A percentile compares a stretch with the other conserved stretches of the same genome.
Evolutionary conservation across 2,113 vertebrate species (phyloP).

Genomic region (Sapajus apella): DNA sequence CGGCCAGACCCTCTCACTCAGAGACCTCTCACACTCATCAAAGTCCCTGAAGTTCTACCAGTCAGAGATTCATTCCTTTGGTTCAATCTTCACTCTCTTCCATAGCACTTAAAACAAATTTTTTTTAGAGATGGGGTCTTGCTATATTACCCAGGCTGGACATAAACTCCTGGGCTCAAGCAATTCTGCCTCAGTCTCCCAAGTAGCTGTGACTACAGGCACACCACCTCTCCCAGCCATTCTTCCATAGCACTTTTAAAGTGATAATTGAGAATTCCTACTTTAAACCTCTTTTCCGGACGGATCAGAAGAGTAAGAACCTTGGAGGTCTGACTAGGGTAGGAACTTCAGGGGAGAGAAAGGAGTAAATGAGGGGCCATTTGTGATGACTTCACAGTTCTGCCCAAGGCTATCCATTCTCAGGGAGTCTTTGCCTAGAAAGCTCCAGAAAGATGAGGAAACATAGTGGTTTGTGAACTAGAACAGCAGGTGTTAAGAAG

Average conservation of each 20-base stretch:
- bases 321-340: background rate
- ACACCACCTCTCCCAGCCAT: background rate
- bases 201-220: background rate
- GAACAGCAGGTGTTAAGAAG: background rate
- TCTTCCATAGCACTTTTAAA: background rate
- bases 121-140: background rate
- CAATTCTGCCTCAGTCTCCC: background rate
- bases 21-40: background rate
- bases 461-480: background rate
- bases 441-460: background rate
- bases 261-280: background rate
- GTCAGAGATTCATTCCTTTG: background rate
- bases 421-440: background rate
- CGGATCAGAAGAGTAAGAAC: background rate
- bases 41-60: background rate
- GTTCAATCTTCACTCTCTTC: background rate
- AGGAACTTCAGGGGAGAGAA: background rate
- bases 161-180: background rate
- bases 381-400: background rate
- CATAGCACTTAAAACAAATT: background rate
- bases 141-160: background rate
- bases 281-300: background rate
- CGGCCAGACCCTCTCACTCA: background rate
- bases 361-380: background rate
- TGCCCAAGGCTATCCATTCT: background rate